Base-by-base conservation (phyloP, 1,140 invertebrate species). In the Apis cerana region DNA sequence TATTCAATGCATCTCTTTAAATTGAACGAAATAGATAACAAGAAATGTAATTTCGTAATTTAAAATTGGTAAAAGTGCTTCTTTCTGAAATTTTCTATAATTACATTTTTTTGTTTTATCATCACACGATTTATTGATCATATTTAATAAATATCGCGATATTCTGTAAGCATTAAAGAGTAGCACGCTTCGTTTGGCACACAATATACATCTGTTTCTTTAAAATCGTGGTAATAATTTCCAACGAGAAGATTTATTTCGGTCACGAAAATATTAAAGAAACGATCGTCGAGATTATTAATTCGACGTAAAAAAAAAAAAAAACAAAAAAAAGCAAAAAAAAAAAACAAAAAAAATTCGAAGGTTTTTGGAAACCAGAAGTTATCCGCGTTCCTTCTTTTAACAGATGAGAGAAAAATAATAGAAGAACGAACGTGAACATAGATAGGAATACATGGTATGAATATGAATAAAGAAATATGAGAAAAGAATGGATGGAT, bases 391-490 rank as follows among this genome's bases (percentile, higher is more conserved):
- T 59, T 68, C 74, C 48, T 61, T 61, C 80, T 48, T 82, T 65
- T 54, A 52, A 61, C 2, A 9, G 12, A 23, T 33, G n/a, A 10
- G 15, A 19, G 12, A 9, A 9, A 48, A 56, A 17, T 21, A 33
- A 64, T 19, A 33, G 56, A 56, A 58, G 61, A 64, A 58, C 21
- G 56, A 54, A 67, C 82, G 62, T 17, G 64, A 76, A 61, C 43
- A 54, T 59, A 75, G 79, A 75, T 85, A 69, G 76, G 75, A 84
- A 56, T 81, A 83, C 50, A 54, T 54, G n/a, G 75, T n/a, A 58
- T 74, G 50, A 12, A 58, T 72, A 61, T 21, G 13, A 27, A 68
- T 70, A 21, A 62, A 33, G 19, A 5, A 43, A 21, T 48, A 59
- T 23, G 59, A 79, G 27, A 21, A 13, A 33, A 56, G 82, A 8